These are phyloP conservation scores for Centropristis striata DNA, from an alignment of 2,113 vertebrate genomes.

Conservation along the genomic window DNA sequence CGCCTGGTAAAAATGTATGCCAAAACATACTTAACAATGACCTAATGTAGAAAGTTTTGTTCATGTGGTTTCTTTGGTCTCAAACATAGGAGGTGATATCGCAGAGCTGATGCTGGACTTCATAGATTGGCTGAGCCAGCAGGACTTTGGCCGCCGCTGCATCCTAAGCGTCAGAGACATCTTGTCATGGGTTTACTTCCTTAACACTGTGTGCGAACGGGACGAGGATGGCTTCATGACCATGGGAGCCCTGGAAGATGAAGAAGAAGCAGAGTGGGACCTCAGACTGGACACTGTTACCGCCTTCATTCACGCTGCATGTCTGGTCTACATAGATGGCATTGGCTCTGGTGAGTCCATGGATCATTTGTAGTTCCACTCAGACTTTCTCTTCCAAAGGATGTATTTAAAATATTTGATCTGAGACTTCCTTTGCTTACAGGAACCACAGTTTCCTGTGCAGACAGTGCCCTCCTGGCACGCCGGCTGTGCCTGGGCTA, in stretches of 20 bases:
- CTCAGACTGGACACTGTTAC: slow-evolving; percentile 83
- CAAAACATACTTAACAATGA: too few relatives aligned
- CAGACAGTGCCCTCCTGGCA: slow-evolving; percentile 84
- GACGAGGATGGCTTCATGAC: slow-evolving; percentile 77
- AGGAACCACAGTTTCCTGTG: slow-evolving; percentile 90
- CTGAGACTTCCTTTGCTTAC: neutral
- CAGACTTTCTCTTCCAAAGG: neutral
- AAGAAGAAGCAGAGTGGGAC: slow-evolving; percentile 77
- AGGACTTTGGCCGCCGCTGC: slow-evolving; percentile 94
- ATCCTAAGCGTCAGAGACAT: slow-evolving; percentile 94
- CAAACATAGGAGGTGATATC: slow-evolving; percentile 87
- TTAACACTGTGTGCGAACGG: slow-evolving; percentile 88
- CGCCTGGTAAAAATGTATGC: too few relatives aligned
- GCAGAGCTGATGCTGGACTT: slow-evolving; percentile 96
- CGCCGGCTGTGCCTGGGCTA: slow-evolving; percentile 90
- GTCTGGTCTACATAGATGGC: slow-evolving; percentile 94
- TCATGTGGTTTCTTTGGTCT: neutral
- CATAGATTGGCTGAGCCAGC: slow-evolving; percentile 92
- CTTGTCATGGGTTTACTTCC: slow-evolving; percentile 95
- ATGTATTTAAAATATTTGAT: neutral
- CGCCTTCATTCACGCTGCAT: slow-evolving; percentile 94
- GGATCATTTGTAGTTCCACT: neutral
- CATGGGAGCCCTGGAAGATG: slow-evolving; percentile 71
- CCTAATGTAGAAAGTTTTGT: too few relatives aligned
- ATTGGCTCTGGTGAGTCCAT: slow-evolving; percentile 92